A percentile compares a stretch with the other conserved stretches of the same genome.
Evolutionary conservation across 2,888 invertebrate genomes (phyloP).

Genomic region (Pollenia amentaria): DNA sequence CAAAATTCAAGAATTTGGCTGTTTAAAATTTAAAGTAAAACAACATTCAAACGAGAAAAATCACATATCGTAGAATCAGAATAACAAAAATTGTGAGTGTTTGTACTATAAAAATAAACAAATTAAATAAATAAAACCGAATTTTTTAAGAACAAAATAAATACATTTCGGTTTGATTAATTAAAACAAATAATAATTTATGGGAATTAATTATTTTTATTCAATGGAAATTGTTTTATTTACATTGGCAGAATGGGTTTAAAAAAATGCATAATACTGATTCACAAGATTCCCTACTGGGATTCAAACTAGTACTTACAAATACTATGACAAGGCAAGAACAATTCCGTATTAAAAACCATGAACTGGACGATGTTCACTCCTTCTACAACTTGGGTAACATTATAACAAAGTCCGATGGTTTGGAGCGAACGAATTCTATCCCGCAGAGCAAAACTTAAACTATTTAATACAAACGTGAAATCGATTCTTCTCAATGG

Average conservation of each 20-base stretch:
- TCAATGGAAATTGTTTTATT: neutral
- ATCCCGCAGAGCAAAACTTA: too few relatives aligned
- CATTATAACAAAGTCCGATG: too few relatives aligned
- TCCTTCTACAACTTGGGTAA: too few relatives aligned
- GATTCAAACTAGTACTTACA: too few relatives aligned
- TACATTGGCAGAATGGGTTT: neutral
- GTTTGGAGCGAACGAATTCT: too few relatives aligned
- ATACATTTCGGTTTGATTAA: neutral
- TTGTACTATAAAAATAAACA: neutral
- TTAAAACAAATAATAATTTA: neutral
- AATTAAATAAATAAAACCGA: neutral
- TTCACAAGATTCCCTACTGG: too few relatives aligned
- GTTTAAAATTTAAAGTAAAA: slow-evolving; percentile 39
- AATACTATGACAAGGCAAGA: too few relatives aligned
- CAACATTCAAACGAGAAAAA: slow-evolving; percentile 54
- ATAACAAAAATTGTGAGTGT: neutral
- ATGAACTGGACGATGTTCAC: too few relatives aligned
- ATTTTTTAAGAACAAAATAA: neutral
- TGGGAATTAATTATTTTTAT: neutral
- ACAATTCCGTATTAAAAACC: too few relatives aligned
- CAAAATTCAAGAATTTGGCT: slow-evolving; percentile 53
- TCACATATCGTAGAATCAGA: slow-evolving; percentile 31
- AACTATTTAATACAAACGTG: too few relatives aligned
- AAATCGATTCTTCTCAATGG: too few relatives aligned
- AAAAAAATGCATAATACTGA: too few relatives aligned